Conservation (phyloP, 1,140 invertebrate species). For the Trachelipus rathkii region DNA sequence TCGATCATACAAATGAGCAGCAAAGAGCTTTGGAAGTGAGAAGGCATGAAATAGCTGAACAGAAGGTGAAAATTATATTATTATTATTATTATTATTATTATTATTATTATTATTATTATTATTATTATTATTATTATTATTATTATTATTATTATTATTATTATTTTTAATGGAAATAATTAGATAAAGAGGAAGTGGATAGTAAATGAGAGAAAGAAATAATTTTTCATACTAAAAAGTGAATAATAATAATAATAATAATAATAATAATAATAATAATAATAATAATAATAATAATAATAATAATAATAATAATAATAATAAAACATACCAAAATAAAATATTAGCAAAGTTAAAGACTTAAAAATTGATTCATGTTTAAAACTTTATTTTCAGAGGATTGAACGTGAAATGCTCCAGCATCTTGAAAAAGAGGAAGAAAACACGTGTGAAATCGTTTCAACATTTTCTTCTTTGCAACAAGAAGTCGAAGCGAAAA, state of each 20-base stretch:
- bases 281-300: too few species aligned
- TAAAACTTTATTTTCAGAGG: constrained; percentile 47
- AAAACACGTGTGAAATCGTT: constrained; percentile 75
- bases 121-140: not conserved
- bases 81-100: not conserved
- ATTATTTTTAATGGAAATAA: too few species aligned
- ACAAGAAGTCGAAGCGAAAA: constrained; percentile 87
- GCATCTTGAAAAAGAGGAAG: constrained; percentile 79
- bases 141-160: not conserved
- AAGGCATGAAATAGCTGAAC: constrained; percentile 73
- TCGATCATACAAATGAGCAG: constrained; percentile 86
- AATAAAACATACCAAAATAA: too few species aligned
- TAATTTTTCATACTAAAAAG: too few species aligned
- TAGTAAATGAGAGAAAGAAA: too few species aligned
- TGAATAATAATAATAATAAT: too few species aligned
- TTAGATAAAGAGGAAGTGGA: too few species aligned
- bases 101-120: not conserved
- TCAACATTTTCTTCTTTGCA: constrained; percentile 81
- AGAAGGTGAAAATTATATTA: constrained; percentile 59
- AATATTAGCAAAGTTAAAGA: too few species aligned
- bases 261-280: too few species aligned
- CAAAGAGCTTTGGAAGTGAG: constrained; percentile 75
- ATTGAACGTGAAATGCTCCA: constrained; percentile 78
- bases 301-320: too few species aligned
- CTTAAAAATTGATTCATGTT: not conserved